These are phyloP conservation scores for Tenodera sinensis DNA, from an alignment of 2,888 invertebrate species.

Conservation along the genomic window DNA sequence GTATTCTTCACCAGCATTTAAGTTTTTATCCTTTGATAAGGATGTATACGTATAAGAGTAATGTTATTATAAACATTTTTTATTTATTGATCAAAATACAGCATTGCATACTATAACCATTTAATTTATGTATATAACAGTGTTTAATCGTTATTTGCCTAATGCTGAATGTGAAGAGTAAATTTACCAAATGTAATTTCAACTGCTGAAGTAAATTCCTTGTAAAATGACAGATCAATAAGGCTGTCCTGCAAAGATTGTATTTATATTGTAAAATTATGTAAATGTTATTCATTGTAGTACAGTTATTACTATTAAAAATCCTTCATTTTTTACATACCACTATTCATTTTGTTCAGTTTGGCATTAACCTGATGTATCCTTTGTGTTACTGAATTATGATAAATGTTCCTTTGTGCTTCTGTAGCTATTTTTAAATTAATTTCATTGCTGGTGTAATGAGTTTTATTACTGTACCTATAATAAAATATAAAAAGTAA, in stretches of 20 bases:
- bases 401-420: background rate
- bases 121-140: background rate
- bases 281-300: background rate
- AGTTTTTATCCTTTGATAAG: background rate
- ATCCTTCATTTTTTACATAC: background rate
- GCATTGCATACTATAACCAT: background rate
- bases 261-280: slow-evolving; percentile 1
- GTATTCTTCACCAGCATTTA: background rate
- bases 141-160: background rate
- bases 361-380: background rate
- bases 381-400: background rate
- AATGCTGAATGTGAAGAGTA: background rate
- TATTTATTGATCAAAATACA: background rate
- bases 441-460: too few relatives aligned
- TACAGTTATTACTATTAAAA: background rate
- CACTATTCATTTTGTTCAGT: background rate
- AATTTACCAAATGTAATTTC: background rate
- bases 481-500: too few relatives aligned
- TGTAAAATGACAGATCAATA: background rate
- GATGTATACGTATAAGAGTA: background rate
- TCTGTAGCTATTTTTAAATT: too few relatives aligned
- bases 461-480: too few relatives aligned
- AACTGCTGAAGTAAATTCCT: background rate
- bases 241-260: background rate
- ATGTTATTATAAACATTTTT: background rate